Evolutionary conservation across 2,888 invertebrate genomes (phyloP), one percentile per base, ranked within the genome.

Genomic region (Cryptosula pallasiana): DNA sequence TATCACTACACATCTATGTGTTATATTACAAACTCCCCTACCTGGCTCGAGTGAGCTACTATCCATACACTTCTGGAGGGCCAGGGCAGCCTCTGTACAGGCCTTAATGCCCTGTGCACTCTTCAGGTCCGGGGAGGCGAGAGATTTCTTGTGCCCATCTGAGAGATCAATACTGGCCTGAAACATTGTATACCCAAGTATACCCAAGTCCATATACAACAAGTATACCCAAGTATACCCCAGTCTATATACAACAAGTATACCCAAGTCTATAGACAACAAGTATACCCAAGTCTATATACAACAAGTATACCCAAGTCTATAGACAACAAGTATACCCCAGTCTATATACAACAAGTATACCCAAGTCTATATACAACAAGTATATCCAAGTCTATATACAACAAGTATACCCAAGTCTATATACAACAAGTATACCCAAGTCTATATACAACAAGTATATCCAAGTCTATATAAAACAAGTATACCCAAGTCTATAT

Each of bases 301-400:
- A 92, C 91, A 81, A 92, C 90, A 71, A 93, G 88, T 82, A 89
- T 90, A 78, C 91, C 90, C 20, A 97, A 88, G 82, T 94, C 92
- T 74, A 89, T 89, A 78, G 92, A 88, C 74, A 95, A 87, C 9
- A 13, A 20, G 25, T 72, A 87, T 89, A 87, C n/a, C n/a, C n/a
- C n/a, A n/a, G n/a, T n/a, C n/a, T n/a, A n/a, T n/a, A n/a, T 87
- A 92, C 91, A 81, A 92, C 90, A 71, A 93, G 88, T 82, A 89
- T 90, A 78, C 91, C 90, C 20, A 97, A 88, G 82, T 94, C 92
- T 74, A 89, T 89, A 78, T 92, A 88, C 74, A 95, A 87, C n/a
- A n/a, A n/a, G n/a, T 76, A 90, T 89, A 76, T 91, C 90, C 82
- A 93, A 94, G 85, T 93, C 95, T 79, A 88, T 89, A 20, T 87